phyloP scores from a whole-genome alignment of 2,888 invertebrate genomes.

The Lottia scabra region DNA sequence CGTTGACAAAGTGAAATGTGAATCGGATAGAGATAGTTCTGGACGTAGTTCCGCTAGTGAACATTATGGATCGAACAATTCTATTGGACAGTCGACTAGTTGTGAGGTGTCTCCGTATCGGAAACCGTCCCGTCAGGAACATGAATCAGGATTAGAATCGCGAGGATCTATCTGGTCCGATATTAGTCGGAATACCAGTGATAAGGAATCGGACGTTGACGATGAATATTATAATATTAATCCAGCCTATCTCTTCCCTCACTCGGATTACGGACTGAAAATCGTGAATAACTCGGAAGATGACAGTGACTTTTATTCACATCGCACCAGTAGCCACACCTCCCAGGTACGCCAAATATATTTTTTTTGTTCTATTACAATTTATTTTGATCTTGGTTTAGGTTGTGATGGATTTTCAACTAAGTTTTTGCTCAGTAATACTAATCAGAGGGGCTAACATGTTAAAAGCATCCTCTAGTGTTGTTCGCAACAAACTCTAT shows the following conservation, averaged over 20 bases:
- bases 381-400: too few species aligned
- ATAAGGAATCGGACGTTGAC: constrained; percentile 25
- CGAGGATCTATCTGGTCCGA: constrained; percentile 25
- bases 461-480: too few species aligned
- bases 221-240: constrained; percentile 19
- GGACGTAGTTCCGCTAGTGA: background rate
- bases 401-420: too few species aligned
- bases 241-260: constrained; percentile 23
- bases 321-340: constrained; percentile 5
- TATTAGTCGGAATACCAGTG: constrained; percentile 26
- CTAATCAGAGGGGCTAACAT: too few species aligned
- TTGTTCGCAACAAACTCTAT: too few species aligned
- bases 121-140: background rate
- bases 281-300: constrained; percentile 19
- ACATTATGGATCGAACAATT: constrained; percentile 1
- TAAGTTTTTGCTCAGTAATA: too few species aligned
- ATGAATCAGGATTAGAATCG: background rate
- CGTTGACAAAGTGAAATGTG: constrained; percentile 12
- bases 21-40: background rate
- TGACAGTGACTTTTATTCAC: constrained; percentile 11
- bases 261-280: constrained; percentile 16
- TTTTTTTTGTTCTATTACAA: too few species aligned
- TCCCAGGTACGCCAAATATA: background rate
- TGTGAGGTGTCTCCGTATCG: constrained; percentile 18
- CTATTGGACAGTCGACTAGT: constrained; percentile 22